These are phyloP conservation scores for Vireo griseus DNA, from an alignment of 2,797 vertebrate species.

Conservation along the genomic window DNA sequence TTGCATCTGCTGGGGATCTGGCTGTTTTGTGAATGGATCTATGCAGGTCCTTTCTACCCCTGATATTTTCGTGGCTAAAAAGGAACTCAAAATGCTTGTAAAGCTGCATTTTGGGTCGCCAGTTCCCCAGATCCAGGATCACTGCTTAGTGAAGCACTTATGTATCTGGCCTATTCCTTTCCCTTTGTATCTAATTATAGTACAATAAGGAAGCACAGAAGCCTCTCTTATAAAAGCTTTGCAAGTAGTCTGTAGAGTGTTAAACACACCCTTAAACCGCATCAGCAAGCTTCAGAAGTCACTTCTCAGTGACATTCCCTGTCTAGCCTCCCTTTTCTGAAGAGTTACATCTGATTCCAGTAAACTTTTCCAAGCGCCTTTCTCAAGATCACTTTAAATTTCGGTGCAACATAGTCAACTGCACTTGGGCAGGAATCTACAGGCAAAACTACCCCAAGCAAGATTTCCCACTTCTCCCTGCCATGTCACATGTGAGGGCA, in stretches of 20 bases:
- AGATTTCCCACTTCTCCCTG: neutral
- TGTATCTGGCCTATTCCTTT: neutral
- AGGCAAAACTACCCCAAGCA: neutral
- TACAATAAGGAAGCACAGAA: neutral
- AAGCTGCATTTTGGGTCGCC: neutral
- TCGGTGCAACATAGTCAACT: neutral
- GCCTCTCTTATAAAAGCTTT: neutral
- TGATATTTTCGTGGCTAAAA: constrained; percentile 2
- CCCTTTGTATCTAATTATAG: neutral
- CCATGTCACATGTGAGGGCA: rapidly evolving
- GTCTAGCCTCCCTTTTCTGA: neutral
- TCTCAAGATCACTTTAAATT: neutral
- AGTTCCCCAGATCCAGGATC: neutral
- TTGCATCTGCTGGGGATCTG: neutral
- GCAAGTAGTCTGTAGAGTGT: neutral
- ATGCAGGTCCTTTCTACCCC: neutral
- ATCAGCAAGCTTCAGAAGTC: neutral
- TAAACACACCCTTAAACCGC: neutral
- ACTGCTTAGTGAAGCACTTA: neutral
- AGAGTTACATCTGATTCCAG: neutral
- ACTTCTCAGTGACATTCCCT: neutral
- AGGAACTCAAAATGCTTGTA: neutral
- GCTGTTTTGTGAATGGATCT: neutral
- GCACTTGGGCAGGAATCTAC: neutral
- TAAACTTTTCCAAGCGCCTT: neutral